phyloP scores from a whole-genome alignment of 2,113 vertebrate species.

The Penelope pileata region DNA sequence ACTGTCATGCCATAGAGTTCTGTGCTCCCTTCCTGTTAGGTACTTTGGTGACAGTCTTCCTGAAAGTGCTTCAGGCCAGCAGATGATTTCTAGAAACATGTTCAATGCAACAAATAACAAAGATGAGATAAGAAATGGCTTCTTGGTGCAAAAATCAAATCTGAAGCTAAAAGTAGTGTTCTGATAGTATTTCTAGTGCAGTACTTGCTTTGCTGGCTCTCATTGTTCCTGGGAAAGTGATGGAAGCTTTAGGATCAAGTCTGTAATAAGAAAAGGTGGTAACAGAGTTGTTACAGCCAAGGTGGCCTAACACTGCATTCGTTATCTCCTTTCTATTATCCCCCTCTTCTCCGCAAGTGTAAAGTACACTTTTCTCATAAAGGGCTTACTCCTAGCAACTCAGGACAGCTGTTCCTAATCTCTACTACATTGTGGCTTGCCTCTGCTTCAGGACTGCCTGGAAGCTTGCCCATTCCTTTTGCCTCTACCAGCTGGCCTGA shows the following conservation, averaged over 20 bases:
- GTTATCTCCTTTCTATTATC: background rate
- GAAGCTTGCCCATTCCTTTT: background rate
- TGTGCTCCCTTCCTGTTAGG: background rate
- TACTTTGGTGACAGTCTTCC: background rate
- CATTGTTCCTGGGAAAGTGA: background rate
- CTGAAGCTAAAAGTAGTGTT: background rate
- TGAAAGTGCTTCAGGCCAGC: background rate
- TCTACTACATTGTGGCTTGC: background rate
- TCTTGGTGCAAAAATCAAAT: background rate
- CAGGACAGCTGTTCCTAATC: background rate
- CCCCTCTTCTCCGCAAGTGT: background rate
- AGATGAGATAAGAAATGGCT: background rate
- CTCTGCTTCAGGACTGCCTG: background rate
- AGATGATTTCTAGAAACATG: background rate
- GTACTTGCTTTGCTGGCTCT: background rate
- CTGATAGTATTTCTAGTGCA: background rate
- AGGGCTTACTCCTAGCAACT: background rate
- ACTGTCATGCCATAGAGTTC: background rate
- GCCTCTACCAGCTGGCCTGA: background rate
- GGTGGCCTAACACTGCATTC: background rate
- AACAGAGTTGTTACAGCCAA: background rate
- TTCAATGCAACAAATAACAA: background rate
- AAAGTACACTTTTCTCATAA: background rate
- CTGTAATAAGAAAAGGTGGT: background rate
- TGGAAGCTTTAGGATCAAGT: background rate